Evolutionary conservation across 2,113 vertebrate species (phyloP), one percentile per base, ranked within the genome.

Genomic region (Seriola rivoliana): DNA sequence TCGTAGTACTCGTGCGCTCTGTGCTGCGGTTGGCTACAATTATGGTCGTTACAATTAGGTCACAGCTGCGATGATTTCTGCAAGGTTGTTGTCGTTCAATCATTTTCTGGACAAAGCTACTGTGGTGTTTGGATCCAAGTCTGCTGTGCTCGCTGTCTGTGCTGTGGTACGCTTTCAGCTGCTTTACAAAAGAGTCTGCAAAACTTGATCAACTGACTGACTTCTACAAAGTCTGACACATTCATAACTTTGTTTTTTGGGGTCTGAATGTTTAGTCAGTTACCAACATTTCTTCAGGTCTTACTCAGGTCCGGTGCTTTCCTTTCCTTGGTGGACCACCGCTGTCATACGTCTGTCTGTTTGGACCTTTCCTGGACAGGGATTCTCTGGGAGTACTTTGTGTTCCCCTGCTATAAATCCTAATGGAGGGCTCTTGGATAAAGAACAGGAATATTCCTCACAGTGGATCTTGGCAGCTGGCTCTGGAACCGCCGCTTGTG

Each of bases 401-500:
- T 90, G 89, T 93, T 89, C 86, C 90, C 79, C 78, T 68, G 82
- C 88, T 86, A 83, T 93, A 92, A 93, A 93, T 94, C 88, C 90
- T 90, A 84, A 87, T 87, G 85, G 87, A 91, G 87, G 80, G 71
- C 81, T 88, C 78, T 91, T 94, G 93, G 93, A 93, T 77, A 64
- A 83, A 83, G 84, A 85, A 71, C 90, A 91, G 91, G 90, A 92
- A 89, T 93, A 92, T 94, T 92, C 88, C 89, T 92, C 90, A 88
- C 82, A 86, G 90, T 93, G 90, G 91, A 89, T 93, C 55, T 93
- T 94, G 93, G 93, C 91, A 91, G 76, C 34, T 5, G 5, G 66
- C 64, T 79, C 48, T 93, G 93, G 88, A 93, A 91, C 91, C 63
- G 48, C 70, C 8, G 65, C 81, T 71, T 75, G 86, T 90, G 91